phyloP scores from a whole-genome alignment of 2,113 vertebrate species.

The Paraplagusia blochii region DNA sequence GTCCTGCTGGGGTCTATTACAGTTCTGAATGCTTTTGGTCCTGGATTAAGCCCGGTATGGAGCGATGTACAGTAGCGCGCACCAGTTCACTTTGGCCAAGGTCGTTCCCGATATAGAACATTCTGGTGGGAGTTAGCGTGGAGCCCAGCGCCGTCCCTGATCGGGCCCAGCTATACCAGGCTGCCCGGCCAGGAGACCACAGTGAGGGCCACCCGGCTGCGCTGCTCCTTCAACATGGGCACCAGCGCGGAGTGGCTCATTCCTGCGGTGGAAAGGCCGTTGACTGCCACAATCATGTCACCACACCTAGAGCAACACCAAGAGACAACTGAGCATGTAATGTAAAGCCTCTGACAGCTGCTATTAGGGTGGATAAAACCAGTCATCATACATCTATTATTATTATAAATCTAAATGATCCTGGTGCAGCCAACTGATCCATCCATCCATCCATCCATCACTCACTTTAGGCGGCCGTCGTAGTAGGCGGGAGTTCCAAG shows the following conservation, averaged over 20 bases:
- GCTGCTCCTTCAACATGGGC: conserved; percentile 97
- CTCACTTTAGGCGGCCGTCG: conserved; percentile 96
- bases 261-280: conserved; percentile 89
- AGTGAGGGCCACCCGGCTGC: conserved; percentile 92
- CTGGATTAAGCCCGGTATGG: conserved; percentile 64
- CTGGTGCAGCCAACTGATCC: no score
- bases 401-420: no score
- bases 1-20: conserved; percentile 56
- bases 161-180: conserved; percentile 71
- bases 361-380: background rate
- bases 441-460: no score
- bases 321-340: conserved; percentile 1
- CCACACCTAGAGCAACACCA: conserved; percentile 83
- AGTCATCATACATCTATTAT: no score
- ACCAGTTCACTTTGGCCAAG: conserved; percentile 62
- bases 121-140: conserved; percentile 40
- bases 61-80: conserved; percentile 54
- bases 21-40: conserved; percentile 69
- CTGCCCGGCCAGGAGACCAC: conserved; percentile 98
- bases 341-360: background rate
- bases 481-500: conserved; percentile 97
- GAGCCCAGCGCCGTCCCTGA: conserved; percentile 23
- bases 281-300: conserved; percentile 98
- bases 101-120: conserved; percentile 59
- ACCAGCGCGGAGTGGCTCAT: conserved; percentile 98